Percentiles rank a stretch among this genome's conserved stretches.
These are phyloP conservation scores for Alaudala cheleensis DNA, from an alignment of 2,113 vertebrate species.

Conservation along the genomic window DNA sequence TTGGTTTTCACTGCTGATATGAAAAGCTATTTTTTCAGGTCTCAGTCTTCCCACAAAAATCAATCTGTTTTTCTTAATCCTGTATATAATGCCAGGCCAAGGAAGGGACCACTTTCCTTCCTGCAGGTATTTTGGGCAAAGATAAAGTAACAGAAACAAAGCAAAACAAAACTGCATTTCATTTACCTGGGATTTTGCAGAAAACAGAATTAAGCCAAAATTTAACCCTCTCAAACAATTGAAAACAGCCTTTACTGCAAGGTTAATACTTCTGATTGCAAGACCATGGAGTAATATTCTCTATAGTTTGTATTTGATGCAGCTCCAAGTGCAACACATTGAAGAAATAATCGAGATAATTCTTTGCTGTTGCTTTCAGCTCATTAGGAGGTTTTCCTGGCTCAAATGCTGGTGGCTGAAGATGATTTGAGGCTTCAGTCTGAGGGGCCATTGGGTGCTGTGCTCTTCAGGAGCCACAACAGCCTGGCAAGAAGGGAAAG, in stretches of 20 bases:
- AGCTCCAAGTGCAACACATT: not conserved
- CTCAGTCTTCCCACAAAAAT: not conserved
- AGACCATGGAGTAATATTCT: not conserved
- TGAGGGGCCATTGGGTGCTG: not conserved
- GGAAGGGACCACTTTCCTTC: not conserved
- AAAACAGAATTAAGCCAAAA: not conserved
- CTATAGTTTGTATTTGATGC: not conserved
- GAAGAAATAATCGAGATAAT: slow-evolving; percentile 11
- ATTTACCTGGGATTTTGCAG: not conserved
- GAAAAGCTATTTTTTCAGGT: not conserved
- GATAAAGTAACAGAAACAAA: not conserved
- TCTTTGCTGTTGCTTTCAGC: not conserved
- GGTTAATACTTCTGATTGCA: not conserved
- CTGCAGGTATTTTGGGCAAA: not conserved
- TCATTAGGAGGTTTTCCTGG: not conserved
- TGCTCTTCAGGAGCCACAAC: not conserved
- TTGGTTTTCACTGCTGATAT: not conserved
- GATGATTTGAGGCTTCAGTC: not conserved
- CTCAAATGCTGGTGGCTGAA: not conserved
- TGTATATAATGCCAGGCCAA: not conserved
- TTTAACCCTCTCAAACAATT: not conserved
- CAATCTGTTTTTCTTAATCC: not conserved
- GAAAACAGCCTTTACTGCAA: not conserved
- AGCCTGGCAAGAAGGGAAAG: not conserved
- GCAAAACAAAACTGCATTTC: not conserved